Evolutionary conservation across 2,113 vertebrate species (phyloP).

Genomic region (Xenopus laevis): DNA sequence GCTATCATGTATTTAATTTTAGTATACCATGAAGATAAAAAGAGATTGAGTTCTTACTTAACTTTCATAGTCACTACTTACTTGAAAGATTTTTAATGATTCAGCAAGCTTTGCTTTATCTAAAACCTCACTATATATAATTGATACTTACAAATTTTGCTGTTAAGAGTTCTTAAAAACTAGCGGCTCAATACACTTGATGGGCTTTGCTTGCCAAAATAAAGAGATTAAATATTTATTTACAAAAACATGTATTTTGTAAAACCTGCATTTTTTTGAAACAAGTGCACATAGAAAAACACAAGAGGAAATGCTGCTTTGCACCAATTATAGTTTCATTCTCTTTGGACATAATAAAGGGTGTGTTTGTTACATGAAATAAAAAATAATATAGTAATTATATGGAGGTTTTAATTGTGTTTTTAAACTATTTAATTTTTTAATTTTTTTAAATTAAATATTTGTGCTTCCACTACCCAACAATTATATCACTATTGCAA

Average conservation of each 20-base stretch:
- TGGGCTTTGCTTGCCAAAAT: not conserved
- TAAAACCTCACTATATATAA: not conserved
- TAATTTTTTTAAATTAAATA: too few species aligned
- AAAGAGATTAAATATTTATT: not conserved
- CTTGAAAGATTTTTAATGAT: not conserved
- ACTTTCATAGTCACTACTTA: not conserved
- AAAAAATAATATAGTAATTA: too few species aligned
- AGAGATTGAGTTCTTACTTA: conserved; percentile 5
- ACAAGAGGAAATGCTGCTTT: too few species aligned
- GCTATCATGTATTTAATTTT: not conserved
- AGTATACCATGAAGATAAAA: not conserved
- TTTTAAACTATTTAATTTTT: too few species aligned
- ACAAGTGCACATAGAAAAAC: not conserved
- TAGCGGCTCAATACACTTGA: not conserved
- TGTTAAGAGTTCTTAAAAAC: not conserved
- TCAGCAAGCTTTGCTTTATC: not conserved
- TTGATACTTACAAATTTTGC: not conserved
- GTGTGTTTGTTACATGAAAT: too few species aligned
- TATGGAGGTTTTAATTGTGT: too few species aligned
- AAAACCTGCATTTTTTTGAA: not conserved
- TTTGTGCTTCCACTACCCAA: too few species aligned
- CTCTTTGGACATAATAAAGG: too few species aligned
- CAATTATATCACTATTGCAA: too few species aligned
- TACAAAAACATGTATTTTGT: not conserved
- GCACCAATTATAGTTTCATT: too few species aligned